Conservation (phyloP, 2,797 vertebrate genomes). For the Amphiprion clarkii region DNA sequence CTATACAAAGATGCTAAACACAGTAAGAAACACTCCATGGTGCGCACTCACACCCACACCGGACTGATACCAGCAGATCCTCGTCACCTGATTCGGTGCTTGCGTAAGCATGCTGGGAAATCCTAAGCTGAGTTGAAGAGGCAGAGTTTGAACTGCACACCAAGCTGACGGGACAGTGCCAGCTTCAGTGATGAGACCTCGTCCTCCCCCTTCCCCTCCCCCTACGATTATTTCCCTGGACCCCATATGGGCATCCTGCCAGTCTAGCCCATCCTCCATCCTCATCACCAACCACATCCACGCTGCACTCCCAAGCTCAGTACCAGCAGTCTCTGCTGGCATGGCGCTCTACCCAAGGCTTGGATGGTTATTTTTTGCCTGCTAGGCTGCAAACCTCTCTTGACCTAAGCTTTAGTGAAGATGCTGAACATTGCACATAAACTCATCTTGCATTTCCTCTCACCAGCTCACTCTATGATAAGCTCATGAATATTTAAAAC, state of each 20-base stretch:
- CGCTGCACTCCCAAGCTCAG: conserved; percentile 42
- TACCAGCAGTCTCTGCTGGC: conserved; percentile 57
- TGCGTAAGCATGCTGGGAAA: conserved; percentile 61
- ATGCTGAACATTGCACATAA: conserved; percentile 29
- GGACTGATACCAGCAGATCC: conserved; percentile 1
- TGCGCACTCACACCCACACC: not conserved
- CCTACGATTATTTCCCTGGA: conserved; percentile 74
- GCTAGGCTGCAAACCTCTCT: conserved; percentile 38
- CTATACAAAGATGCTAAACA: not conserved
- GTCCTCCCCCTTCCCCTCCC: conserved; percentile 53
- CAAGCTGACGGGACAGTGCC: conserved; percentile 63
- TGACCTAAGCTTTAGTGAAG: conserved; percentile 27
- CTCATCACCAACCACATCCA: conserved; percentile 58
- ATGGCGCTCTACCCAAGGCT: conserved; percentile 30
- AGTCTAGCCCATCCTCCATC: conserved; percentile 74
- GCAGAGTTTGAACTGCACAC: conserved; percentile 55
- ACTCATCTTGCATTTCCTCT: conserved; percentile 9
- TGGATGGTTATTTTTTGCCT: conserved; percentile 17
- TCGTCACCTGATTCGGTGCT: conserved; percentile 47
- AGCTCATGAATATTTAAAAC: too few species aligned
- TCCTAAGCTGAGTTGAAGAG: conserved; percentile 47
- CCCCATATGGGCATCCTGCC: conserved; percentile 77
- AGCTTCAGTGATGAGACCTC: conserved; percentile 60
- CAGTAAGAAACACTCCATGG: not conserved
- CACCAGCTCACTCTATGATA: not conserved